Base-by-base conservation (phyloP, 92 coral and sea anemone genomes). In the Zoanthus sociatus region DNA sequence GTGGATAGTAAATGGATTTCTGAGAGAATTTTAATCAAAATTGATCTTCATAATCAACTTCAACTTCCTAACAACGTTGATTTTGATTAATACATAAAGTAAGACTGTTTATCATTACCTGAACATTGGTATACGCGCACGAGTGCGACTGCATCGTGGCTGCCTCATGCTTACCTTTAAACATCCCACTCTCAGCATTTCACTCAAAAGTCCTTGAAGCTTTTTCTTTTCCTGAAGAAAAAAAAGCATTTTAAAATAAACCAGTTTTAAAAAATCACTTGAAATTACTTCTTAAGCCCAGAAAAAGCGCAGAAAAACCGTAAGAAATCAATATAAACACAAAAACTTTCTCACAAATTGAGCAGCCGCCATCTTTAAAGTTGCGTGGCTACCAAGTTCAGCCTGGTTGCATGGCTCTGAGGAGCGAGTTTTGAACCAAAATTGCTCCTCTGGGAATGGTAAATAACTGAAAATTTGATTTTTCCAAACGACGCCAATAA, bases 151-250 rank as follows among this genome's bases (percentile, higher is more conserved):
- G 42, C 42, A 37, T 37, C 42, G 42, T 37, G 3, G 42, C 4
- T 37, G 42, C 42, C 2, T 37, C 4, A 37, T 17, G 44, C 76
- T 31, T 51, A 94, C 99, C 98, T 97, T 97, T 69, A 97, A 76
- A 73, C 99, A 97, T 18, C 99, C 99, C 16, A 87, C 91, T 58
- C 96, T 93, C 26, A 97, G 92, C 70, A 97, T 93, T 83, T 97
- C 98, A 47, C 90, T 94, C 55, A 97, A 86, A 82, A 97, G 95
- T 4, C 89, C 92, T 79, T 97, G 99, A 44, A 97, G 90, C 87
- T 91, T 92, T 89, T 92, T 97, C 89, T 95, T 97, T 61, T 97
- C 99, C 99, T 97, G 90, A 30, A 90, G 77, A 45, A 55, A 26
- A 31, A 31, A 69, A 69, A 30, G 3, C 10, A 69, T 69, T 30